Evolutionary conservation across 2,797 vertebrate genomes (phyloP).

Genomic region (Spea hammondii): DNA sequence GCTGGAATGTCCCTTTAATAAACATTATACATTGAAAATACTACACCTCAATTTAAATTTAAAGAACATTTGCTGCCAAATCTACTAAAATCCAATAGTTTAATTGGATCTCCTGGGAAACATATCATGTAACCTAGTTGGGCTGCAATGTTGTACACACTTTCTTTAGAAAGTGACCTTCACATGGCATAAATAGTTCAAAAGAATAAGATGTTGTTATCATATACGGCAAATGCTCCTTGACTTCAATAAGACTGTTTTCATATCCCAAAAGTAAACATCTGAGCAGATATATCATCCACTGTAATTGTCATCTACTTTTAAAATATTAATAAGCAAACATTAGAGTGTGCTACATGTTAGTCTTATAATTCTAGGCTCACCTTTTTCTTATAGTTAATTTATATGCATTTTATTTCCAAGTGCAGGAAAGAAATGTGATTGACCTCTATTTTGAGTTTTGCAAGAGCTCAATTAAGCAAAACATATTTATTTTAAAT

Average conservation of each 20-base stretch:
- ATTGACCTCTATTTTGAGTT: too few species aligned
- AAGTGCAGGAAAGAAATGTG: too few species aligned
- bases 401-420: too few species aligned
- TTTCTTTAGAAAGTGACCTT: background rate
- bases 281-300: background rate
- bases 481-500: too few species aligned
- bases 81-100: background rate
- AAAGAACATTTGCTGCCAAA: background rate
- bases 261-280: background rate
- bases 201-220: background rate
- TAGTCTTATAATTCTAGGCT: too few species aligned
- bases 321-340: background rate
- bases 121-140: conserved; percentile 1
- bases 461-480: too few species aligned
- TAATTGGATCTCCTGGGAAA: conserved; percentile 2
- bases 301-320: background rate
- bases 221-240: background rate
- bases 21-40: background rate
- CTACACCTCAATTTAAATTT: background rate
- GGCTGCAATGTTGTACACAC: background rate
- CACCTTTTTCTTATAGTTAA: too few species aligned
- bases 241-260: background rate
- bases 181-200: background rate
- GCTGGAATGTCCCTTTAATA: too few species aligned
- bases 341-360: background rate